Evolutionary conservation across 1,140 invertebrate species (phyloP).

Genomic region (Myzus persicae): DNA sequence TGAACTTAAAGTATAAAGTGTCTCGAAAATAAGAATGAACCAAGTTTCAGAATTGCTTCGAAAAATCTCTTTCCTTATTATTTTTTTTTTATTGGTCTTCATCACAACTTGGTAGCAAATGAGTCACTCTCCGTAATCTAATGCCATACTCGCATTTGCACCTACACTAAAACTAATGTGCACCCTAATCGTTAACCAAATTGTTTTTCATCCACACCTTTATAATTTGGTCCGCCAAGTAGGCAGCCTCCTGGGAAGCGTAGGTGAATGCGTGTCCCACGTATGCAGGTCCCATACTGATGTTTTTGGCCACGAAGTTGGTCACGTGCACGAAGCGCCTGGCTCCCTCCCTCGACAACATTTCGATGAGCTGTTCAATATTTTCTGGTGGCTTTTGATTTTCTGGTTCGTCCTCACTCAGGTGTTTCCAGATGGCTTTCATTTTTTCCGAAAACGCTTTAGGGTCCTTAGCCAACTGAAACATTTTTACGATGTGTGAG

Average conservation of each 20-base stretch:
- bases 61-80: no score
- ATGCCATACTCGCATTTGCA: no score
- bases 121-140: no score
- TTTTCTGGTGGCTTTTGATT: conserved; percentile 81
- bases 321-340: conserved; percentile 78
- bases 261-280: not conserved
- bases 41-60: not conserved
- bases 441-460: conserved; percentile 77
- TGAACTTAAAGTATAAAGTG: no score
- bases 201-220: not conserved
- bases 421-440: conserved; percentile 73
- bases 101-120: no score
- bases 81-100: no score
- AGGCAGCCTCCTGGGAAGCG: not conserved
- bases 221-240: conserved; percentile 2
- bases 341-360: conserved; percentile 77
- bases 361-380: conserved; percentile 77
- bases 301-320: conserved; percentile 68
- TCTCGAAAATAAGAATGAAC: not conserved
- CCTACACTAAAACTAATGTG: not conserved
- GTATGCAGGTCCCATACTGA: conserved; percentile 12
- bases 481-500: conserved; percentile 20
- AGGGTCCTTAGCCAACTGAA: conserved; percentile 78
- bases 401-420: conserved; percentile 80
- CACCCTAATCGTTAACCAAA: not conserved